These are phyloP conservation scores for Platorchestia sp. DNA, from an alignment of 1,140 invertebrate species.

Conservation along the genomic window DNA sequence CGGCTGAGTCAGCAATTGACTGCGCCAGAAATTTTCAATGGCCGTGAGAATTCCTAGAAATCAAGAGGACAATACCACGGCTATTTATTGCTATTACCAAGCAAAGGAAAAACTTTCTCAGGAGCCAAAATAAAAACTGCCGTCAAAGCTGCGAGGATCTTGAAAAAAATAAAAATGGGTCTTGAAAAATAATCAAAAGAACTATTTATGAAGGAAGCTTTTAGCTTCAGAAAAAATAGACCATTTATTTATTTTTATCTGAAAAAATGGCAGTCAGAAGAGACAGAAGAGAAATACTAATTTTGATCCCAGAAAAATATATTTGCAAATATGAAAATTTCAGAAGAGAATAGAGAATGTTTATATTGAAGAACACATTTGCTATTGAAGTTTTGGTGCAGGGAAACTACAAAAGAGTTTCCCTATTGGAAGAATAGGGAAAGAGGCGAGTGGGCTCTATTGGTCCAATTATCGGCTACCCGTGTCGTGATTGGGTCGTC, in stretches of 20 bases:
- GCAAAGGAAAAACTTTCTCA: not conserved
- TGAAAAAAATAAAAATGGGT: too few species aligned
- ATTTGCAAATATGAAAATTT: not conserved
- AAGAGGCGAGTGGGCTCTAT: not conserved
- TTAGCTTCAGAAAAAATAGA: too few species aligned
- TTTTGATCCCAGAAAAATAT: not conserved
- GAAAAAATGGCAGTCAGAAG: not conserved
- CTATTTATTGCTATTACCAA: not conserved
- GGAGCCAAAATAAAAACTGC: not conserved
- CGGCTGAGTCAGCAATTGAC: not conserved
- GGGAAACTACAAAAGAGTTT: conserved; percentile 1
- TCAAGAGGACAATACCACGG: not conserved
- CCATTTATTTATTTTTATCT: too few species aligned
- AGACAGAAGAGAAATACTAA: not conserved
- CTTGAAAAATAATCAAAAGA: too few species aligned
- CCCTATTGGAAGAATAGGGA: not conserved
- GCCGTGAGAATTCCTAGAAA: not conserved
- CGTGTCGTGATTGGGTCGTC: not conserved
- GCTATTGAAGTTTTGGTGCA: not conserved
- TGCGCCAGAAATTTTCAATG: not conserved
- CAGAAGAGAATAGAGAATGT: not conserved
- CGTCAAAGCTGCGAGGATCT: not conserved
- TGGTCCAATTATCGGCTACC: not conserved
- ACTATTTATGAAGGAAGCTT: too few species aligned
- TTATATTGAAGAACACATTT: not conserved